These are phyloP conservation scores for Callospermophilus lateralis DNA, from an alignment of 2,113 vertebrate genomes.

Conservation along the genomic window DNA sequence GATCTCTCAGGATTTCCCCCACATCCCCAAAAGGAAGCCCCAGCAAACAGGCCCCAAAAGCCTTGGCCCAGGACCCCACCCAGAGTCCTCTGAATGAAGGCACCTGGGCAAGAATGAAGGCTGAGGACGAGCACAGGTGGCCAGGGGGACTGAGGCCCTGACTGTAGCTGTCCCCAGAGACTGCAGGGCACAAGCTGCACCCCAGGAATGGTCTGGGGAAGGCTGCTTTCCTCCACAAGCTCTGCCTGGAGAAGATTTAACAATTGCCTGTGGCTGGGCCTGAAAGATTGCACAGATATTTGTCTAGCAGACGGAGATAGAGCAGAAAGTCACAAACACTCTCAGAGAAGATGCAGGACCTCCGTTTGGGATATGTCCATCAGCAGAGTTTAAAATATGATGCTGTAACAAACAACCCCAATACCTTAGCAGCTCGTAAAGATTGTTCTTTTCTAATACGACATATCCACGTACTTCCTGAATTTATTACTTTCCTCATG, in stretches of 20 bases:
- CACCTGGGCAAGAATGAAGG: neutral
- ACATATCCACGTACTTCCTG: neutral
- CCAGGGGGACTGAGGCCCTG: rapidly evolving
- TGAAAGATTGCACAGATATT: neutral
- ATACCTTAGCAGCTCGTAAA: neutral
- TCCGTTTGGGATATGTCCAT: neutral
- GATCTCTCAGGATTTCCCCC: neutral
- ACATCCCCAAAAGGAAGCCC: neutral
- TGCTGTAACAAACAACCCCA: neutral
- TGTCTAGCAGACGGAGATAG: neutral
- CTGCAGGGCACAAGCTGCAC: rapidly evolving
- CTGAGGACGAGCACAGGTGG: rapidly evolving
- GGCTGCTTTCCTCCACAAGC: rapidly evolving
- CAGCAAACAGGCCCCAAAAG: neutral
- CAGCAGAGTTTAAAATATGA: neutral
- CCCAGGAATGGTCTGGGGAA: neutral
- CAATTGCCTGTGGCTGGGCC: neutral
- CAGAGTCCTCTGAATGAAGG: neutral
- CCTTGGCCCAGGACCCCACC: rapidly evolving
- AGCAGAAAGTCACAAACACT: neutral
- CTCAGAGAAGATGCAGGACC: neutral
- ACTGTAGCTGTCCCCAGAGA: too few species aligned
- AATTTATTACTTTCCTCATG: neutral
- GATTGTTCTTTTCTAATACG: neutral
- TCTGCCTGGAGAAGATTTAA: neutral